A percentile compares a stretch with the other conserved stretches of the same genome.
These are phyloP conservation scores for Menura novaehollandiae DNA, from an alignment of 2,113 vertebrate genomes.

Conservation along the genomic window DNA sequence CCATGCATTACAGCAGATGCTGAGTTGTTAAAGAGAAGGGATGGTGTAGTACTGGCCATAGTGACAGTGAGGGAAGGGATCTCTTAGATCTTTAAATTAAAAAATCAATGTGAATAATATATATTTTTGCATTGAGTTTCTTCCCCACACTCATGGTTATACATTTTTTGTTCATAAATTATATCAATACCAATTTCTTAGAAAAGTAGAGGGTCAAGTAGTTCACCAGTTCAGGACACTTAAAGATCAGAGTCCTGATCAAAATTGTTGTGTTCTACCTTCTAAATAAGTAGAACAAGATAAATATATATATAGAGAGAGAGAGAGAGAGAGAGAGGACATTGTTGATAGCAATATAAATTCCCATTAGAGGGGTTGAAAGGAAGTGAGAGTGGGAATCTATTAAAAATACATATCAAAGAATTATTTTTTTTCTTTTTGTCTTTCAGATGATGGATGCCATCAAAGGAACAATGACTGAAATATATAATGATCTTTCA, in stretches of 20 bases:
- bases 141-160: background rate
- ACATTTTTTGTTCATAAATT: background rate
- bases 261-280: background rate
- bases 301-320: background rate
- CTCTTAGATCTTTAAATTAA: background rate
- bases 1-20: background rate
- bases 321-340: background rate
- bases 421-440: background rate
- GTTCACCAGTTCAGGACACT: background rate
- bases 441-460: constrained; percentile 93
- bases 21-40: background rate
- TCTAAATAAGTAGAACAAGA: background rate
- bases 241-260: background rate
- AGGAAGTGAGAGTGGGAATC: background rate
- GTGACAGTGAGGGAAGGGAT: background rate
- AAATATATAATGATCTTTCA: constrained; percentile 97
- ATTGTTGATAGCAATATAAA: background rate
- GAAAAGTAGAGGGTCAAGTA: background rate
- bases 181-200: background rate
- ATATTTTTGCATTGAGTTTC: background rate
- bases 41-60: background rate
- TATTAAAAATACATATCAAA: background rate
- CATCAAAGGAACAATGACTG: constrained; percentile 98
- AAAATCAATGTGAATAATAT: background rate
- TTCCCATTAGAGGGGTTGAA: background rate